phyloP scores from a whole-genome alignment of 2,888 invertebrate species.

The Orthonevra nobilis region DNA sequence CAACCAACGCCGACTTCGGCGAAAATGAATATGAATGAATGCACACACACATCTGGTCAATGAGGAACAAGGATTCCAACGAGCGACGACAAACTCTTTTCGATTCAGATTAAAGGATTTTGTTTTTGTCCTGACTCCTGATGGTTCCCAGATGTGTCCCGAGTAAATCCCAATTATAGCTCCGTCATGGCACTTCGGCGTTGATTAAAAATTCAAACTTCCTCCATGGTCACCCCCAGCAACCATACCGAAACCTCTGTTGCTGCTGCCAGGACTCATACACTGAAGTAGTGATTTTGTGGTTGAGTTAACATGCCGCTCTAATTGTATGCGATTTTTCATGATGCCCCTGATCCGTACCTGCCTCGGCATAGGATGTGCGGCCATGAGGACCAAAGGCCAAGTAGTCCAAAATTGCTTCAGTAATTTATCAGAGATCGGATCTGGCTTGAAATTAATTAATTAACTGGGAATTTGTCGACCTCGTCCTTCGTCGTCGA shows the following conservation, averaged over 20 bases:
- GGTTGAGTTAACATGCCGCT: conserved; percentile 46
- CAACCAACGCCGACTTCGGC: neutral
- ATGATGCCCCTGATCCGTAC: conserved; percentile 16
- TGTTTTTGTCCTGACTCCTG: conserved; percentile 2
- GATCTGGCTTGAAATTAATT: conserved; percentile 60
- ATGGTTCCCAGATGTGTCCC: conserved; percentile 23
- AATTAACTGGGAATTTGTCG: conserved; percentile 55
- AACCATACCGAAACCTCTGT: neutral
- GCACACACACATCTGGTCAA: conserved; percentile 31
- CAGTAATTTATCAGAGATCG: conserved; percentile 61
- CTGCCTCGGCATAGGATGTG: neutral
- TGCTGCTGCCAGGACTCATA: neutral
- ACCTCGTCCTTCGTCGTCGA: conserved; percentile 40
- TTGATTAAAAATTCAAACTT: conserved; percentile 62
- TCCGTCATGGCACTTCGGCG: conserved; percentile 47
- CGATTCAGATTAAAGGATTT: conserved; percentile 19
- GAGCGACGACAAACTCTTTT: conserved; percentile 5
- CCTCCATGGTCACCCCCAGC: conserved; percentile 1
- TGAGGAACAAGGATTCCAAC: neutral
- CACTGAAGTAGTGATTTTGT: conserved; percentile 42
- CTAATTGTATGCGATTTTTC: conserved; percentile 62
- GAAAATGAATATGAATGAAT: conserved; percentile 41
- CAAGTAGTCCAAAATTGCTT: conserved; percentile 52
- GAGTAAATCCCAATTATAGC: conserved; percentile 56
- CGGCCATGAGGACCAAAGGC: conserved; percentile 20